Base-by-base conservation (phyloP, 2,888 invertebrate genomes). In the Nematopogon swammerdamellus region DNA sequence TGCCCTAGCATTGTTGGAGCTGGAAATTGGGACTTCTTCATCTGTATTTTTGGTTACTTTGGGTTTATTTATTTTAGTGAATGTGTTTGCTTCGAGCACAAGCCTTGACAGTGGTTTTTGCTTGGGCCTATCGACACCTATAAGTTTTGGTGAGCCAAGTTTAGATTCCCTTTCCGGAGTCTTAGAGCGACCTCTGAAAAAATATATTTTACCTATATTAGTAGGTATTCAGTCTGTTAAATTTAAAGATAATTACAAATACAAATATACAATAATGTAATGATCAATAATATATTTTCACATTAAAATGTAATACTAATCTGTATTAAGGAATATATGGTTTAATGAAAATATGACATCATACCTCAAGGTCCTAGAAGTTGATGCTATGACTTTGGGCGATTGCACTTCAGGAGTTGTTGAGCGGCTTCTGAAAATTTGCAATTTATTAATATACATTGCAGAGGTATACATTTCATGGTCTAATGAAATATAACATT, bases 51-150 rank as follows among this genome's bases (percentile, higher is more conserved):
- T 19, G 18, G 59, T 58, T 47, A 61, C 59, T 54, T 72, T 76
- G 0, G 69, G 64, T 66, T 72, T 75, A 3, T 72, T 67, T 45
- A 73, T 65, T 66, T 72, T 75, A 3, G 73, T 67, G 45, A 73
- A 72, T 0, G 76, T 59, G 49, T 79, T 80, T 3, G 73, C 68
- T 63, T 80, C 80, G 44, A 80, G 54, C 1, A 80, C 80, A 18
- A 72, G 60, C 53, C 80, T 64, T 0, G 75, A 71, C 2, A 80
- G 58, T 0, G 80, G 68, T 56, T 73, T 80, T 49, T 68, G 55
- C 51, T 64, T 65, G 1, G 67, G 57, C 2, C 60, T 61, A 29
- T 74, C 76, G 44, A 62, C 56, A 2, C 30, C 18, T 17, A 14
- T 17, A 17, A 20, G n/a, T 55, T 66, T 72, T 1, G 74, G 69